Percentiles rank a stretch among this genome's conserved stretches.
Evolutionary conservation across 2,113 vertebrate genomes (phyloP).

Genomic region (Microtus richardsoni): DNA sequence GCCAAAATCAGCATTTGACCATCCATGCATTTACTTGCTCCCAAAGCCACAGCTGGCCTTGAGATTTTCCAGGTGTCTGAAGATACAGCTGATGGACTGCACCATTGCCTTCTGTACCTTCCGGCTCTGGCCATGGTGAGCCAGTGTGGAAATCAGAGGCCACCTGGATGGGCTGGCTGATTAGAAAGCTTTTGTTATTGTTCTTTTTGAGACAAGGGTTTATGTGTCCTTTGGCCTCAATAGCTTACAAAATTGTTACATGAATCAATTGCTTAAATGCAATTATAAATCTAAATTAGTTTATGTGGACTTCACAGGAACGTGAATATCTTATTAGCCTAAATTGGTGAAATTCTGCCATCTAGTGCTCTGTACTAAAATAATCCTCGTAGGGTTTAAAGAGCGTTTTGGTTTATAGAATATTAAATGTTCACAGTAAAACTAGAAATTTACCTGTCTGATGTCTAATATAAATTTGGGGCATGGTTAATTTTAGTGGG

Average conservation of each 20-base stretch:
- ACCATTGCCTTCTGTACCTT: not conserved
- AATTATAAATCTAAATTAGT: constrained; percentile 51
- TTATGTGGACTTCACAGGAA: constrained; percentile 25
- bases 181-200: not conserved
- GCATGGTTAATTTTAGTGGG: not conserved
- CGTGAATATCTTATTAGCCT: constrained; percentile 56
- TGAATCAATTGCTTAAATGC: not conserved
- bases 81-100: not conserved
- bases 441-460: not conserved
- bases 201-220: not conserved
- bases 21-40: not conserved
- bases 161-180: too few relatives aligned
- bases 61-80: not conserved
- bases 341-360: constrained; percentile 78
- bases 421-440: constrained; percentile 29
- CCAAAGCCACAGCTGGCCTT: not conserved
- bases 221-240: not conserved
- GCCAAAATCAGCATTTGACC: not conserved
- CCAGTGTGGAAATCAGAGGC: not conserved
- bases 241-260: not conserved
- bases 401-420: constrained; percentile 28
- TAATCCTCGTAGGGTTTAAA: not conserved
- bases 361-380: constrained; percentile 72
- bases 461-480: not conserved
- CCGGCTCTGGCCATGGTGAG: not conserved